Base-by-base conservation (phyloP, 2,797 vertebrate genomes). In the Pachyuromys duprasi region DNA sequence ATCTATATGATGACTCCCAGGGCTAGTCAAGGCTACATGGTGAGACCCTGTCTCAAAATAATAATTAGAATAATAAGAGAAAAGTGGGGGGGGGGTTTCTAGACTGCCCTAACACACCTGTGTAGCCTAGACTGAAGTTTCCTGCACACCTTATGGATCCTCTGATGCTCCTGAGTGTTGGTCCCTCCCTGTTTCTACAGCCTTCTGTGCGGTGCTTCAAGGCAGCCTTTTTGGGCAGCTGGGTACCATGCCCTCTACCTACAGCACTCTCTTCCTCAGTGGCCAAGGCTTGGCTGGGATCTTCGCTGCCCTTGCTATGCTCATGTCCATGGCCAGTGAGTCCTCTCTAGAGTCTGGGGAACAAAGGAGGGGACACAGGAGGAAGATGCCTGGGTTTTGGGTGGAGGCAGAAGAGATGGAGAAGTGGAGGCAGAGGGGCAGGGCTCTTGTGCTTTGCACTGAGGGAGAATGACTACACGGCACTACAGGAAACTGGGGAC, bases 201-300 rank as follows among this genome's bases (percentile, higher is more conserved):
- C 99, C 0, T 99, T 99, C 0, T 98, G 99, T 0, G 99, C 99
- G 0, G 98, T 99, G 82, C 97, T 99, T 90, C 99, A 99, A 97
- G 99, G 99, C 65, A 99, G 99, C 90, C 98, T 99, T 74, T 99
- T 99, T 0, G 99, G 99, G 33, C 98, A 99, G 95, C 98, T 99
- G 89, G 99, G 99, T 2, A 98, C 98, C 92, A 98, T 99, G 81
- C 99, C 99, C 0, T 99, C 98, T 93, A 98, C 96, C 93, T 99
- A 99, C 98, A 99, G 99, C 97, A 98, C 99, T 3, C 39, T 99
- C 78, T 99, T 99, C 96, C 99, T 99, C 98, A 99, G 99, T 0
- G 99, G 99, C 76, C 99, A 99, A 97, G 99, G 99, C 33, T 98
- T 99, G 83, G 99, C 99, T 0, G 99, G 99, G 39, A 99, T 99